A percentile compares a stretch with the other conserved stretches of the same genome.
phyloP scores from a whole-genome alignment of 2,888 invertebrate species.

The Leistus spinibarbis region DNA sequence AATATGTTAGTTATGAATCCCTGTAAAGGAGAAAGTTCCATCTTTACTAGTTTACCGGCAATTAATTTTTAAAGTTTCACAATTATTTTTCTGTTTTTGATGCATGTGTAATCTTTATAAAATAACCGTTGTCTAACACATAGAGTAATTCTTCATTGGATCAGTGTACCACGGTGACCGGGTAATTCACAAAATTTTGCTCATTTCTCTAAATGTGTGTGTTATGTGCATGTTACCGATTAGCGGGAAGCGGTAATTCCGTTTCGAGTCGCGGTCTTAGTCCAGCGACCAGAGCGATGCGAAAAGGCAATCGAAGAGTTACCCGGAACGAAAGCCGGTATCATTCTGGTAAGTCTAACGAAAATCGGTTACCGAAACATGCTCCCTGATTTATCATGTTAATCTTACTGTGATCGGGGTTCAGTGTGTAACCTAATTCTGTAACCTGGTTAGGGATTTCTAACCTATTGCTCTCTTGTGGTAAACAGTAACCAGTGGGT shows the following conservation, averaged over 20 bases:
- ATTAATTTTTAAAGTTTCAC: no score
- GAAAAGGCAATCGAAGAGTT: constrained; percentile 82
- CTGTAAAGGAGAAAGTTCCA: no score
- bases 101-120: neutral
- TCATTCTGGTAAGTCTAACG: constrained; percentile 82
- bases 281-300: constrained; percentile 58
- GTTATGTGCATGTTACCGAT: constrained; percentile 43
- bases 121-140: neutral
- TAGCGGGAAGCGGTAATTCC: constrained; percentile 45
- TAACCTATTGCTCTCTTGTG: no score
- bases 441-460: no score
- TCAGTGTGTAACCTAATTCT: no score
- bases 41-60: no score
- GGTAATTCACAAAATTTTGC: neutral
- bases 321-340: constrained; percentile 94
- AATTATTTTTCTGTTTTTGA: neutral
- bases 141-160: neutral
- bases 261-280: constrained; percentile 52
- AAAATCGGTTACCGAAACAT: neutral
- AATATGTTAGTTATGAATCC: no score
- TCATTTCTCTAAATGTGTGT: constrained; percentile 5
- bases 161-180: neutral
- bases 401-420: no score
- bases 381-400: no score
- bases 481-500: no score